A percentile compares a stretch with the other conserved stretches of the same genome.
Evolutionary conservation across 1,140 invertebrate species (phyloP).

Genomic region (Cylas formicarius): DNA sequence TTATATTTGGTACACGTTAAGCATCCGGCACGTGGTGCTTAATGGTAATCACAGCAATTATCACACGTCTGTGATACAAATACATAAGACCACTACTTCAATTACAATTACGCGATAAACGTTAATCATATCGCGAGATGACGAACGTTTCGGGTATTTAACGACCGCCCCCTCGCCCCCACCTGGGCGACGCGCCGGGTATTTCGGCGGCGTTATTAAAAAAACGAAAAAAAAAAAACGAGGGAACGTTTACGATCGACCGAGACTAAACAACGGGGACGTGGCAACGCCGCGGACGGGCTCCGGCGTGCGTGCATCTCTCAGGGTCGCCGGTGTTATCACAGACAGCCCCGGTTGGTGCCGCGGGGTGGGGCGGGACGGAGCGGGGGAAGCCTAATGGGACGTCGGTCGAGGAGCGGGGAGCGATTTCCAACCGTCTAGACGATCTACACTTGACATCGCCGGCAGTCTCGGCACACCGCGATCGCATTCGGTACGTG

Average conservation of each 20-base stretch:
- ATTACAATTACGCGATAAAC: background rate
- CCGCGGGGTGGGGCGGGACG: constrained; percentile 6
- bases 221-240: constrained; percentile 1
- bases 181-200: constrained; percentile 1
- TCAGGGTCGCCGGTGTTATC: constrained; percentile 34
- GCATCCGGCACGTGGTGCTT: too few relatives aligned
- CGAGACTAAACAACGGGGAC: constrained; percentile 12
- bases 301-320: constrained; percentile 28
- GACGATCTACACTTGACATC: constrained; percentile 34
- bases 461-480: constrained; percentile 6
- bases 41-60: too few relatives aligned
- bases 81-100: background rate
- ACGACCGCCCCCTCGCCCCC: constrained; percentile 3
- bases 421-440: constrained; percentile 32
- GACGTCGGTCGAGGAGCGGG: constrained; percentile 7
- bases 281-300: constrained; percentile 12
- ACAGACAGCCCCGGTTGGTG: constrained; percentile 30
- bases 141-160: constrained; percentile 5
- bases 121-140: constrained; percentile 5
- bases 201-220: constrained; percentile 3
- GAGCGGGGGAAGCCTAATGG: constrained; percentile 12
- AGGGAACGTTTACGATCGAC: constrained; percentile 5
- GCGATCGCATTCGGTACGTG: constrained; percentile 6
- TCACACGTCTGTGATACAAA: background rate
- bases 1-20: too few relatives aligned